Evolutionary conservation across 1,140 invertebrate genomes (phyloP), one percentile per base, ranked within the genome.

Genomic region (Drosophila bocqueti): DNA sequence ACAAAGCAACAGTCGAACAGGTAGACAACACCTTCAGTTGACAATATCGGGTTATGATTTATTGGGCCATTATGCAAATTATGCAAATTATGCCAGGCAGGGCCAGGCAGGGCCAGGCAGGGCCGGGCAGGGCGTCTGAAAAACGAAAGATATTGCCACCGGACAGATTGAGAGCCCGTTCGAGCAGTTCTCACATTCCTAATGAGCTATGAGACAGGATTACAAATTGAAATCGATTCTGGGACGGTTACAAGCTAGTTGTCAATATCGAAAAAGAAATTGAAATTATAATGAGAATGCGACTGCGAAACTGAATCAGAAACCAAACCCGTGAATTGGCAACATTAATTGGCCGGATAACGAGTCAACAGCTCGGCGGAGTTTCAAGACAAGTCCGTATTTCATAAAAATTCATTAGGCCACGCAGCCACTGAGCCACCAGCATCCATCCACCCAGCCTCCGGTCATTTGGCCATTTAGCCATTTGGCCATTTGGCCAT

Each of bases 31-130:
- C 31, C 47, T 49, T 34, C 43, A 61, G 76, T 62, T 74, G 76
- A 79, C 77, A 80, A 26, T 80, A 54, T 57, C 31, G 43, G 52
- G 62, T 26, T 29, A 46, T 74, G 69, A 61, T 46, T 74, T 73
- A 73, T 54, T 15, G 36, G 26, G 10, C 60, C 21, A 71, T 71
- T 31, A 57, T 57, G 54, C 24, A 66, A 66, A 21, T 24, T 24
- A 24, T 24, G 24, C 24, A 24, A 24, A 24, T 24, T 24, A 24
- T 24, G 24, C 24, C 24, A 24, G 16, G 15, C 18, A 5, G 26
- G 26, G 24, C 36, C 11, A 11, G n/a, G 34, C 46, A 40, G 64
- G 43, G 24, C 24, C 24, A 24, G 16, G 15, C 18, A 5, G 26
- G 26, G 24, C 36, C 11, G n/a, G n/a, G 34, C 46, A 40, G 64